These are phyloP conservation scores for Brachypodius melanocephalos DNA, from an alignment of 2,113 vertebrate genomes.

Conservation along the genomic window DNA sequence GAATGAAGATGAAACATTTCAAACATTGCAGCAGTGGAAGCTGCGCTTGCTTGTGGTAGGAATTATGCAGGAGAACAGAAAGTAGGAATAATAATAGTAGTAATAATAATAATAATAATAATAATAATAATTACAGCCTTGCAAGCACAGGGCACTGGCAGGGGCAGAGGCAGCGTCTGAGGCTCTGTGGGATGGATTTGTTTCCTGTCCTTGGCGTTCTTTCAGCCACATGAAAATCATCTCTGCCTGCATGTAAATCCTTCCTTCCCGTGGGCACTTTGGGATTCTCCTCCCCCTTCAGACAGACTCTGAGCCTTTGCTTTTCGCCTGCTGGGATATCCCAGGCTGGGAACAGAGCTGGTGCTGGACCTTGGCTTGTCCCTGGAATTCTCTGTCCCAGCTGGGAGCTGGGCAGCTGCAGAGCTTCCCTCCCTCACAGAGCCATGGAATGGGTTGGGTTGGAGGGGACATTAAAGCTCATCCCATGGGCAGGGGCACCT, in stretches of 20 bases:
- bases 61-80: not conserved
- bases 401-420: not conserved
- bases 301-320: not conserved
- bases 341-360: accelerated
- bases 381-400: not conserved
- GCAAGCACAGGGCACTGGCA: not conserved
- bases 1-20: not conserved
- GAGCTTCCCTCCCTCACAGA: not conserved
- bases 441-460: not conserved
- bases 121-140: not conserved
- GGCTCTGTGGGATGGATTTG: not conserved
- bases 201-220: not conserved
- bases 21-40: not conserved
- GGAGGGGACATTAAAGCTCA: not conserved
- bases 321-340: not conserved
- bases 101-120: not conserved
- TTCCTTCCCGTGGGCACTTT: not conserved
- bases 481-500: not conserved
- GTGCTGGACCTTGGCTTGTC: not conserved
- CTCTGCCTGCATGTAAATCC: not conserved
- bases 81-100: not conserved
- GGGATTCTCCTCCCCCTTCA: not conserved
- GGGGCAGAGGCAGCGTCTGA: not conserved
- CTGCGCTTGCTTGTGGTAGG: not conserved
- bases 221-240: not conserved